These are phyloP conservation scores for Phengaris arion DNA, from an alignment of 2,888 invertebrate genomes.

Conservation along the genomic window DNA sequence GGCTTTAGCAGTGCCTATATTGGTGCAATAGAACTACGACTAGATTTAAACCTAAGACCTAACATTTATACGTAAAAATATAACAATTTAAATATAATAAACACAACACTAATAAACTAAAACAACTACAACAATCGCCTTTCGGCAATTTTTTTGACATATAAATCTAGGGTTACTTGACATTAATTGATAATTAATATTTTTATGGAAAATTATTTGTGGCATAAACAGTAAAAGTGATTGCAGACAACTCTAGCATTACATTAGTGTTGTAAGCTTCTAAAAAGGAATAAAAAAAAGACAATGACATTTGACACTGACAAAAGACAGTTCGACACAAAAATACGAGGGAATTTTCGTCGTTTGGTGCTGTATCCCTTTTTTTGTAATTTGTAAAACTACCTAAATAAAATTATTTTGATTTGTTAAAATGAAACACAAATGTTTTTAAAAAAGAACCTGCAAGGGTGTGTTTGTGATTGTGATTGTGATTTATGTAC, in stretches of 20 bases:
- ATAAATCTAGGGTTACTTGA: constrained; percentile 74
- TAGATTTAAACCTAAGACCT: constrained; percentile 64
- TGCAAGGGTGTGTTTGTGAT: no score
- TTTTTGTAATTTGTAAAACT: not conserved
- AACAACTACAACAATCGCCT: constrained; percentile 61
- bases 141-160: constrained; percentile 76
- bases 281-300: not conserved
- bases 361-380: not conserved
- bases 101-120: constrained; percentile 74
- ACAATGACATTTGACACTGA: constrained; percentile 22
- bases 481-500: not conserved
- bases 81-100: constrained; percentile 50
- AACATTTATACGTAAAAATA: constrained; percentile 48
- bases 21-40: constrained; percentile 59
- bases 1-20: constrained; percentile 55
- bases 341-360: constrained; percentile 13
- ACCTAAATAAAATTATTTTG: not conserved
- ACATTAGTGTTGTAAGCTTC: not conserved
- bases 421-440: not conserved
- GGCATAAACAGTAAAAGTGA: constrained; percentile 44
- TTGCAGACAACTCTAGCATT: not conserved
- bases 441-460: not conserved
- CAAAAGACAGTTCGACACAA: not conserved
- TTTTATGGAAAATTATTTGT: constrained; percentile 50
- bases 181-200: constrained; percentile 70